Percentiles rank a stretch among this genome's conserved stretches.
These are phyloP conservation scores for Eupithecia inturbata DNA, from an alignment of 2,888 invertebrate species.

Conservation along the genomic window DNA sequence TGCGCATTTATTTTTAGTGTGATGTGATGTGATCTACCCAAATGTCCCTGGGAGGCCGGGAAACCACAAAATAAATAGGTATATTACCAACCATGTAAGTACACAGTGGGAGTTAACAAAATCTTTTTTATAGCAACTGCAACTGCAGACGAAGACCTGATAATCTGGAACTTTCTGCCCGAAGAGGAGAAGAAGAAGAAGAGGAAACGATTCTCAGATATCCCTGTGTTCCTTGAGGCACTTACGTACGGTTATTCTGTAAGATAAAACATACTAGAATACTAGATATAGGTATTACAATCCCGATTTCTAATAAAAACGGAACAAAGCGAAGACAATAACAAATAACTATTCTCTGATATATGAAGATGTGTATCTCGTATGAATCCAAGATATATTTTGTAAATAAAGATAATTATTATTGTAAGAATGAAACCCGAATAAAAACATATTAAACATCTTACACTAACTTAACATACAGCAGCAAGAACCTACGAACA, in stretches of 20 bases:
- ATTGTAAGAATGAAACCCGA: no score
- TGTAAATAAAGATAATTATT: background rate
- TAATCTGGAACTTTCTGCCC: slow-evolving; percentile 80
- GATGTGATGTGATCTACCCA: no score
- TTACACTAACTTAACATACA: no score
- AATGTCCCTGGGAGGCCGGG: no score
- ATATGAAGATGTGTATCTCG: no score
- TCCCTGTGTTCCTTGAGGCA: slow-evolving; percentile 68
- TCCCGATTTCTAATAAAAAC: background rate
- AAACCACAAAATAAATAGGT: no score
- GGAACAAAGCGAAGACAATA: background rate
- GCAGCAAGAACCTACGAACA: no score
- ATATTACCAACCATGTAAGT: no score
- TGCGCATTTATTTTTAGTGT: no score
- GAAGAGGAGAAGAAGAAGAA: slow-evolving; percentile 60
- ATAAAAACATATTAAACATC: no score
- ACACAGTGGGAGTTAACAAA: background rate
- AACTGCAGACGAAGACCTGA: slow-evolving; percentile 74
- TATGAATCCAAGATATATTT: background rate
- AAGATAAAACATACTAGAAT: slow-evolving; percentile 45
- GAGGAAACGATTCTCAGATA: slow-evolving; percentile 57
- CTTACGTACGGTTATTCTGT: slow-evolving; percentile 58
- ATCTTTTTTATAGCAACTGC: slow-evolving; percentile 68
- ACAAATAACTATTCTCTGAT: background rate
- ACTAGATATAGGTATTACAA: background rate